Conservation (phyloP, 2,888 invertebrate genomes). For the Athrips mouffetella region DNA sequence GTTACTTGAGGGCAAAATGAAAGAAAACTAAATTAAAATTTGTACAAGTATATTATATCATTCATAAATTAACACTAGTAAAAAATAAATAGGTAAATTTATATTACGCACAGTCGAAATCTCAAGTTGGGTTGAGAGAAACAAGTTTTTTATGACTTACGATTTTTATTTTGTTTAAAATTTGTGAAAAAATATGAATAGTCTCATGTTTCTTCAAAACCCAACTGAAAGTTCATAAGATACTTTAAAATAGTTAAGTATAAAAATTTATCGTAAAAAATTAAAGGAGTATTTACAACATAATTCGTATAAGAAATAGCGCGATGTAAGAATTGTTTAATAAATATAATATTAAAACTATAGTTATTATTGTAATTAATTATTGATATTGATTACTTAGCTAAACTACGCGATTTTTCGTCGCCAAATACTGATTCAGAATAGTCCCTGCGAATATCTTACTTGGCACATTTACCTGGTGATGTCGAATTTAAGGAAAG, state of each 20-base stretch:
- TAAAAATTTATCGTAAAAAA: neutral
- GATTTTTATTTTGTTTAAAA: constrained; percentile 18
- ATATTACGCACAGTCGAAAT: constrained; percentile 71
- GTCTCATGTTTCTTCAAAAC: constrained; percentile 58
- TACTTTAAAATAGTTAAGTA: constrained; percentile 35
- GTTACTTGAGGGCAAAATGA: constrained; percentile 28
- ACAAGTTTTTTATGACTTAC: constrained; percentile 31
- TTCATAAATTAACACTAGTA: constrained; percentile 53
- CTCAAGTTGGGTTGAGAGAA: constrained; percentile 77
- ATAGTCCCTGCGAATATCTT: constrained; percentile 59
- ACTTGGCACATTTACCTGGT: too few relatives aligned
- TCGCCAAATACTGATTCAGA: constrained; percentile 38
- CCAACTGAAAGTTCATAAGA: constrained; percentile 75
- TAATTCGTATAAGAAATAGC: neutral
- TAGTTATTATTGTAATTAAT: neutral
- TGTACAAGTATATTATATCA: constrained; percentile 75
- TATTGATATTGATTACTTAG: neutral
- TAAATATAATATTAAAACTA: constrained; percentile 2
- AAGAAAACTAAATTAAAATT: constrained; percentile 54
- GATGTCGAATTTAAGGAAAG: too few relatives aligned
- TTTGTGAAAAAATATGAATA: neutral
- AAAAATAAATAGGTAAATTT: constrained; percentile 69
- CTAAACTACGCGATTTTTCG: neutral
- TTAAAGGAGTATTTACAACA: constrained; percentile 15
- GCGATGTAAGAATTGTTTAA: neutral